Evolutionary conservation across 2,113 vertebrate species (phyloP), one percentile per base, ranked within the genome.

Genomic region (Arvicanthis niloticus): DNA sequence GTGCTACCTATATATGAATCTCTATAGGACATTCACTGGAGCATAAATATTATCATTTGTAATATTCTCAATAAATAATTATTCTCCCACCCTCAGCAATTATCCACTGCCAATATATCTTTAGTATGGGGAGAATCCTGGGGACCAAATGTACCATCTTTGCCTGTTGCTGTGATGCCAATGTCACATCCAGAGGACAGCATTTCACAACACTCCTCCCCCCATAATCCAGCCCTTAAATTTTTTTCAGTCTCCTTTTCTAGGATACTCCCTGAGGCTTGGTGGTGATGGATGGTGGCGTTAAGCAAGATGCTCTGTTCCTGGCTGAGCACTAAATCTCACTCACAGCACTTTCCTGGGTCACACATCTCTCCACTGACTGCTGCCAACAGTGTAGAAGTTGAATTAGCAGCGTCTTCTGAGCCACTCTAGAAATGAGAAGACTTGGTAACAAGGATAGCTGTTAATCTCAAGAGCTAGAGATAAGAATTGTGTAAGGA

Each of bases 231-330:
- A 45, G 26, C 82, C 31, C 58, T 65, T 17, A 31, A 3, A 40
- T 82, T 5, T 31, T 40, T 45, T 42, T 62, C 13, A 19, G 3
- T 65, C 34, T 85, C 7, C 81, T 85, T 26, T 85, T 65, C n/a
- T 62, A 12, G 1, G 7, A 17, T 42, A 60, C 7, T 24, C n/a
- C 22, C 24, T 84, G n/a, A 84, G n/a, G 13, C 22, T 84, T 84
- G n/a, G 1, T 29, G 1, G 56, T 85, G n/a, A 37, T 26, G 11
- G 2, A 1, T 42, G 7, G 8, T 45, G 7, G 40, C 3, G 29
- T 65, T 65, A 62, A 65, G 31, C 15, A 45, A 31, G n/a, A 42
- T 29, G n/a, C 7, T 60, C 5, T 60, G 13, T 82, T 82, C 12
- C 4, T 2, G 1, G 82, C 15, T 45, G 22, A 42, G 24, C 1